Evolutionary conservation across 2,797 vertebrate species (phyloP), one percentile per base, ranked within the genome.

Genomic region (Siniperca obscura): DNA sequence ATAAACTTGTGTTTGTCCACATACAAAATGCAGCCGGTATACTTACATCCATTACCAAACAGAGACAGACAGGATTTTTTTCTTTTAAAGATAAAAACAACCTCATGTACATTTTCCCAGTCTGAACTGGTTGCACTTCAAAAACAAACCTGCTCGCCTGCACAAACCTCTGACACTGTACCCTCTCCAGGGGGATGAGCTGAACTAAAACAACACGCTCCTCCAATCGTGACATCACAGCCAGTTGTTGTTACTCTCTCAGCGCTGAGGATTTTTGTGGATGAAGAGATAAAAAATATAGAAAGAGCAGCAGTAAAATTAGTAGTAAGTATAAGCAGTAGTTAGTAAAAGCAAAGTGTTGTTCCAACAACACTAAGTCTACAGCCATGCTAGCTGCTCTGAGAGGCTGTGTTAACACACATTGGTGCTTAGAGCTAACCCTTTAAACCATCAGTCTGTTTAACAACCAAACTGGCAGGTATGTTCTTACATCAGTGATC

Each of bases 161-260:
- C 62, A 38, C 53, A 70, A 73, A 78, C 62, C 77, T 83, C 84
- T 52, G 81, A 80, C 81, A 85, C 76, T 14, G 30, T 65, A 80
- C 86, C 85, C 84, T 86, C 87, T 83, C 87, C 57, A 25, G 84
- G 83, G 89, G 55, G 70, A 82, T 14, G 76, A 80, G 77, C 53
- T 53, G 86, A 79, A 83, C 78, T 70, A 89, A 85, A 92, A 91
- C 87, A 88, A 34, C 21, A 34, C 57, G 1, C 56, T 79, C 62
- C 62, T 80, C 68, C 71, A 71, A 17, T 64, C 8, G 19, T 86
- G 66, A 86, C 72, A 53, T 75, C 83, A 75, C 27, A 34, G 70
- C 40, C 75, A 38, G 62, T 74, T 81, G 78, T 70, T 85, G 55
- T 89, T 85, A 14, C 64, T 87, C 56, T 74, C 71, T 60, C 64